Evolutionary conservation across 1,140 invertebrate genomes (phyloP).

Genomic region (Penaeus indicus): DNA sequence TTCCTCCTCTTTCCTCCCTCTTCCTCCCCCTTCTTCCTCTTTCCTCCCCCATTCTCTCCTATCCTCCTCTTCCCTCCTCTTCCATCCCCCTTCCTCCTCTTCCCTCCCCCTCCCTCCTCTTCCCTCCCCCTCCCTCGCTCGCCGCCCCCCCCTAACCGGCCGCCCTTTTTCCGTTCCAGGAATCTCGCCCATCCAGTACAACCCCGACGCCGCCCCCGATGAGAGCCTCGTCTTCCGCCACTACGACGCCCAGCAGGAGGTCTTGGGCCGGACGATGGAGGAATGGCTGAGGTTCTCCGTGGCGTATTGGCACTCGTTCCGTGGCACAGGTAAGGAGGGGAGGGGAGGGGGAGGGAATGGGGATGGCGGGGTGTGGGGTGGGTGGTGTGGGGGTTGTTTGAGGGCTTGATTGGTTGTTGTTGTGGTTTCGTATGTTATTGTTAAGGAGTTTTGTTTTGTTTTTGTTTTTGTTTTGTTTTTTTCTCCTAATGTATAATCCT

Average conservation of each 20-base stretch:
- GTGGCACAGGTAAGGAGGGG: constrained; percentile 70
- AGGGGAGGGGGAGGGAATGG: too few relatives aligned
- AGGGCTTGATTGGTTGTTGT: too few relatives aligned
- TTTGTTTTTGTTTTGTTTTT: too few relatives aligned
- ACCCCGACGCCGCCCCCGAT: constrained; percentile 54
- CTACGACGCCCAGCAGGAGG: constrained; percentile 68
- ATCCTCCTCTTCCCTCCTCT: not conserved
- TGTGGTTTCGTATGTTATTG: too few relatives aligned
- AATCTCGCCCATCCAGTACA: constrained; percentile 60
- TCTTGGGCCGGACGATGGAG: constrained; percentile 74
- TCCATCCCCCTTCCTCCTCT: not conserved
- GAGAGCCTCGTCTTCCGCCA: constrained; percentile 66
- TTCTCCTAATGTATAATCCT: too few relatives aligned
- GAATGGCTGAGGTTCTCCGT: constrained; percentile 79
- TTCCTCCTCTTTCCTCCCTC: not conserved
- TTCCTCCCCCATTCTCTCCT: too few relatives aligned
- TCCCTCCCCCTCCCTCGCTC: too few relatives aligned
- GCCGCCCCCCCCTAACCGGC: too few relatives aligned
- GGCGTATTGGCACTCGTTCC: constrained; percentile 74
- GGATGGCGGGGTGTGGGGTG: not conserved
- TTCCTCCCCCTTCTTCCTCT: not conserved
- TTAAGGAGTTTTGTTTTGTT: too few relatives aligned
- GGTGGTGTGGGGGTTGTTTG: too few relatives aligned
- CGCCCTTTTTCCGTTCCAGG: constrained; percentile 29
- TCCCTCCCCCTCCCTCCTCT: too few relatives aligned